Evolutionary conservation across 2,888 invertebrate genomes (phyloP).

Genomic region (Drosophila ustulata): DNA sequence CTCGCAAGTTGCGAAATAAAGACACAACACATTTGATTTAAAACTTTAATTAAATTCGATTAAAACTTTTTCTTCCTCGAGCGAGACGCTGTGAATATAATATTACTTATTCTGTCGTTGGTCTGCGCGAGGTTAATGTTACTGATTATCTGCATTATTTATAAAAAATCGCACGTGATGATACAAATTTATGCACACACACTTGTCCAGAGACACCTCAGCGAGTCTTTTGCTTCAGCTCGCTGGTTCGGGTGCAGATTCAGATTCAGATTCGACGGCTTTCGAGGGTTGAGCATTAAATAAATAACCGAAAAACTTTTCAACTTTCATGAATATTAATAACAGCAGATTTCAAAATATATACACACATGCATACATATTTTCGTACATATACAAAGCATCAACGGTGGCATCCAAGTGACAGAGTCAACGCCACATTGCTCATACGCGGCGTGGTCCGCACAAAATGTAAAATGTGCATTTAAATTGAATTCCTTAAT

Average conservation of each 20-base stretch:
- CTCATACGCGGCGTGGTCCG: conserved; percentile 57
- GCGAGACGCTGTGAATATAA: not conserved
- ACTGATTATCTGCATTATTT: conserved; percentile 62
- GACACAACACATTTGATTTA: conserved; percentile 36
- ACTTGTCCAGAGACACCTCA: conserved; percentile 38
- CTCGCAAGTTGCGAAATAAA: not conserved
- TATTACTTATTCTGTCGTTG: not conserved
- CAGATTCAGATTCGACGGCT: conserved; percentile 3
- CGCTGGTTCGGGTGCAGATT: not conserved
- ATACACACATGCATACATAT: conserved; percentile 3
- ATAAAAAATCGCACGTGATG: conserved; percentile 48
- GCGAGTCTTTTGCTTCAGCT: conserved; percentile 18
- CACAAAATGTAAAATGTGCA: conserved; percentile 70
- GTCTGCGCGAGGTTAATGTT: conserved; percentile 42
- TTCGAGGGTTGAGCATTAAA: conserved; percentile 61
- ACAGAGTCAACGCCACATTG: conserved; percentile 55
- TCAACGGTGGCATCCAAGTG: conserved; percentile 51
- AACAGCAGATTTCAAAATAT: conserved; percentile 62
- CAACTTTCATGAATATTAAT: conserved; percentile 80
- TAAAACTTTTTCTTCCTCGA: conserved; percentile 48
- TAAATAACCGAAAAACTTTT: conserved; percentile 78
- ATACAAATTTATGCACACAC: conserved; percentile 62
- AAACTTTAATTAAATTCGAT: conserved; percentile 63
- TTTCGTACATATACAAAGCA: conserved; percentile 20
- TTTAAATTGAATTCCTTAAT: conserved; percentile 79